These are phyloP conservation scores for Drosophila setosimentum DNA, from an alignment of 2,888 invertebrate species.

Conservation along the genomic window DNA sequence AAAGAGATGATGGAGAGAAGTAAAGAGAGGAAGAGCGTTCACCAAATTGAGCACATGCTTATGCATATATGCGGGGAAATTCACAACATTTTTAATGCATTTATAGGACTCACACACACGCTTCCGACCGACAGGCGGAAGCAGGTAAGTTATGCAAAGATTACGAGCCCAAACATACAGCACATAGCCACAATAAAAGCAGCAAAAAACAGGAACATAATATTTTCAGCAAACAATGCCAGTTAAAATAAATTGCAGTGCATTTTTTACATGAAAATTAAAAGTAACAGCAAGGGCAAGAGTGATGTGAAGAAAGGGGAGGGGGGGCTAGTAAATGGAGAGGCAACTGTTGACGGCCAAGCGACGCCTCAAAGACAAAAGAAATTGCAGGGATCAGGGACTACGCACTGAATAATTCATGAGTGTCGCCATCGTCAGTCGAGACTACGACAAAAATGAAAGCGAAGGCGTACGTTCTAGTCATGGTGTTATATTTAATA, in stretches of 20 bases:
- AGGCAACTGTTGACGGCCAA: slow-evolving; percentile 27
- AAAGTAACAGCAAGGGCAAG: slow-evolving; percentile 38
- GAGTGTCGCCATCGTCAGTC: slow-evolving; percentile 50
- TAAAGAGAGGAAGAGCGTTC: not conserved
- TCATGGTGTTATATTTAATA: slow-evolving; percentile 69
- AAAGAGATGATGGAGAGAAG: not conserved
- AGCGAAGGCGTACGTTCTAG: slow-evolving; percentile 29
- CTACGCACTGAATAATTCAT: slow-evolving; percentile 77
- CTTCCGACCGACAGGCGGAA: slow-evolving; percentile 5
- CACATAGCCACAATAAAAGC: slow-evolving; percentile 18
- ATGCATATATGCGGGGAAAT: slow-evolving; percentile 51
- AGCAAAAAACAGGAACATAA: slow-evolving; percentile 24
- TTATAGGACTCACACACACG: slow-evolving; percentile 35
- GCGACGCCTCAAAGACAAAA: slow-evolving; percentile 54
- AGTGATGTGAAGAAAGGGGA: not conserved
- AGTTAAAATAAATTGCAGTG: slow-evolving; percentile 77
- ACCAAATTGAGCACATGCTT: slow-evolving; percentile 20
- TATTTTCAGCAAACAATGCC: slow-evolving; percentile 47
- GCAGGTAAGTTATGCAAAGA: slow-evolving; percentile 60
- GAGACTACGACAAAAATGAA: slow-evolving; percentile 23
- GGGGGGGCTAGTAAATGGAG: not conserved
- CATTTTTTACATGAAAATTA: slow-evolving; percentile 73
- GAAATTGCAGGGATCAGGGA: slow-evolving; percentile 52
- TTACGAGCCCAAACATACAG: slow-evolving; percentile 49
- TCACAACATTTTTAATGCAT: slow-evolving; percentile 64